Evolutionary conservation across 1,140 invertebrate genomes (phyloP), one percentile per base, ranked within the genome.

Genomic region (Forficula auricularia): DNA sequence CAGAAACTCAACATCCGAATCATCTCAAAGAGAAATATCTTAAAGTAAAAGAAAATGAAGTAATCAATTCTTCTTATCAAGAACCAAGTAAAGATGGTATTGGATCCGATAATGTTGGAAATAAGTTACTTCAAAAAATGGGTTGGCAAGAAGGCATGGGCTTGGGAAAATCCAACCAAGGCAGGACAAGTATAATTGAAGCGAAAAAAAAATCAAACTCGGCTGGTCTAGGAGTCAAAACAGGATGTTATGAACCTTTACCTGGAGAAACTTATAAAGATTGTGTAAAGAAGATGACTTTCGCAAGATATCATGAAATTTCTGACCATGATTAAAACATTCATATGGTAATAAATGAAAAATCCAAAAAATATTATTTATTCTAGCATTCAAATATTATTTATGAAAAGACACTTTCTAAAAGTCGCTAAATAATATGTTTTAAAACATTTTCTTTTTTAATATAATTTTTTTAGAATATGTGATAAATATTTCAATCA

Each of bases 141-240:
- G 95, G 94, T 0, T 98, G 95, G 94, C 82, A 78, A 4, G 85
- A 91, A 59, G 94, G 94, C 1, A 77, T 88, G 71, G 95, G 95
- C 0, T 64, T 98, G 7, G 94, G 94, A 3, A 87, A 84, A 57
- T 70, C 72, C 20, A 87, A 89, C 57, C 91, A 96, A 65, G 92
- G 92, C n/a, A 71, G 88, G 52, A 86, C 85, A 7, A 82, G 78
- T 37, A 90, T 91, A 37, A 85, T 95, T 47, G 80, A 90, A 65
- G 81, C 70, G 22, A 73, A 77, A 52, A 62, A 71, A 43, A 66
- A 75, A 46, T 72, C 72, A 39, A 72, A 67, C 48, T 75, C 73
- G 19, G 80, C 73, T 27, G 84, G 79, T 27, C 62, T 87, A 22
- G 83, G 82, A 7, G 73, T 77, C 35, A 79, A 81, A 57, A 61